Evolutionary conservation across 2,888 invertebrate genomes (phyloP).

Genomic region (Tetragnatha montana): DNA sequence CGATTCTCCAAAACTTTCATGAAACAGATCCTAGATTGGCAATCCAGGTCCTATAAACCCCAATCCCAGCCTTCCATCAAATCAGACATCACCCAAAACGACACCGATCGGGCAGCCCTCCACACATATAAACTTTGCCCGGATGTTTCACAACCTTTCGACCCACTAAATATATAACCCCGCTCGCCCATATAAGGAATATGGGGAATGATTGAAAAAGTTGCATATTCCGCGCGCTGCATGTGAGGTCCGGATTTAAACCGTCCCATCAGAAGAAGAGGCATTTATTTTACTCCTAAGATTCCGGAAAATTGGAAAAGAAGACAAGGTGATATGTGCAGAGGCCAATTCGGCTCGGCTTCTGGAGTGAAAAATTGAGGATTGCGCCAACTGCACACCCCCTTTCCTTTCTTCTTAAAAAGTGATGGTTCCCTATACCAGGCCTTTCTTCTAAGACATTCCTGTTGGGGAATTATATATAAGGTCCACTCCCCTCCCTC

Average conservation of each 20-base stretch:
- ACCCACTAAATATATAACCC: background rate
- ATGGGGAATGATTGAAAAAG: constrained; percentile 61
- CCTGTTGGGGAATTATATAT: constrained; percentile 65
- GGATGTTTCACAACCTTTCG: too few relatives aligned
- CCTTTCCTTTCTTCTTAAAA: constrained; percentile 37
- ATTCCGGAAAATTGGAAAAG: constrained; percentile 68
- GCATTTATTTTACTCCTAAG: constrained; percentile 70
- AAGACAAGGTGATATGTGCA: constrained; percentile 71
- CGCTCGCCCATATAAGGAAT: constrained; percentile 32
- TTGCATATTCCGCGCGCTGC: constrained; percentile 41
- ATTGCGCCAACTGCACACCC: constrained; percentile 67
- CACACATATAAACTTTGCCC: too few relatives aligned
- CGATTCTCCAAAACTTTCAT: too few relatives aligned
- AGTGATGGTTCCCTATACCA: constrained; percentile 65
- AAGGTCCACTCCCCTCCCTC: constrained; percentile 43
- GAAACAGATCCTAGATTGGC: too few relatives aligned
- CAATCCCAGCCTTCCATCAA: too few relatives aligned
- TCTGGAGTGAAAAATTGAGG: constrained; percentile 69
- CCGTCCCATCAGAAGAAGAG: constrained; percentile 58
- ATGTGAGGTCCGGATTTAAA: constrained; percentile 67
- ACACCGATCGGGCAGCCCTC: too few relatives aligned
- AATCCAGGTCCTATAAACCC: too few relatives aligned
- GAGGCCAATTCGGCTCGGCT: constrained; percentile 68
- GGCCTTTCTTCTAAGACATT: constrained; percentile 62
- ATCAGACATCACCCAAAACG: too few relatives aligned